These are phyloP conservation scores for Jordanella pulchra DNA, from an alignment of 2,797 vertebrate species.

Conservation along the genomic window DNA sequence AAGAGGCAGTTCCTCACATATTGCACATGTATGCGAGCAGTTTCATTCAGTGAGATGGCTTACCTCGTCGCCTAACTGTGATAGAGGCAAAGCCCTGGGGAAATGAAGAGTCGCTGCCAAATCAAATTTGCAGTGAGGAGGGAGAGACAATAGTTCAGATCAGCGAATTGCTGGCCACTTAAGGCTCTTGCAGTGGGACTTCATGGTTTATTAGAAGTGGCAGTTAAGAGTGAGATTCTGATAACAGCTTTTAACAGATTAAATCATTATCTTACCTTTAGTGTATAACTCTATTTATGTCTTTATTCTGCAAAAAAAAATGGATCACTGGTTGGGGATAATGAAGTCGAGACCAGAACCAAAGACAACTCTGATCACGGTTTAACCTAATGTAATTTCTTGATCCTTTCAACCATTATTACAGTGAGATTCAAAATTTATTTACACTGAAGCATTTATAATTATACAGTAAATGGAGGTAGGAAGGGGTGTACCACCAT, in stretches of 20 bases:
- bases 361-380: no score
- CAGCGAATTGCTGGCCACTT: conserved; percentile 43
- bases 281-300: background rate
- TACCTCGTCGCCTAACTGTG: conserved; percentile 58
- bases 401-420: no score
- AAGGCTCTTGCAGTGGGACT: conserved; percentile 27
- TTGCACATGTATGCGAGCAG: conserved; percentile 63
- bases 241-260: background rate
- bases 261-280: background rate
- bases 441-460: no score
- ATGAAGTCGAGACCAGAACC: no score
- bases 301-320: no score
- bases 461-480: no score
- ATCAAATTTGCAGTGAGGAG: conserved; percentile 52
- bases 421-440: no score
- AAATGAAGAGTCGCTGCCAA: conserved; percentile 66
- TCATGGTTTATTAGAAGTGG: conserved; percentile 1
- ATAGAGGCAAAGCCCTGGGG: conserved; percentile 60
- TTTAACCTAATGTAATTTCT: no score
- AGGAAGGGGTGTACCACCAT: no score
- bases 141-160: conserved; percentile 34
- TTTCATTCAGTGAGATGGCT: conserved; percentile 66
- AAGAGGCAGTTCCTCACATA: conserved; percentile 48
- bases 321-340: no score
- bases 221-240: background rate